Evolutionary conservation across 2,113 vertebrate genomes (phyloP).

Genomic region (Tonatia bakeri): DNA sequence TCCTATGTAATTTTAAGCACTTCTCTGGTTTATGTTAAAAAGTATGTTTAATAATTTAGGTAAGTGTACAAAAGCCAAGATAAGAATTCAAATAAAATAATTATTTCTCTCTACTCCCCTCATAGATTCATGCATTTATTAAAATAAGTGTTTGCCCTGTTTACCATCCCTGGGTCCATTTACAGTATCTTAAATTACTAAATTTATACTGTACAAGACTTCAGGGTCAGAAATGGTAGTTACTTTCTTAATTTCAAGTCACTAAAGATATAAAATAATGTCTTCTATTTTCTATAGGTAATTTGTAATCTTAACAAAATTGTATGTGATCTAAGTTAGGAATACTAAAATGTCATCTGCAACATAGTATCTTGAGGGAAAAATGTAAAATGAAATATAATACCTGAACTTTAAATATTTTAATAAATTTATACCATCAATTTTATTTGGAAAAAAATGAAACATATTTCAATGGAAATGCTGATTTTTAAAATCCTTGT

Average conservation of each 20-base stretch:
- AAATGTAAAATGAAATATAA: not conserved
- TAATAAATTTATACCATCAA: not conserved
- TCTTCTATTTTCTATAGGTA: not conserved
- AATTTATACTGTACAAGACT: not conserved
- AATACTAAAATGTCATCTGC: not conserved
- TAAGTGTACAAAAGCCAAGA: slow-evolving; percentile 12
- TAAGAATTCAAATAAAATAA: slow-evolving; percentile 47
- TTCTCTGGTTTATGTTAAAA: slow-evolving; percentile 41
- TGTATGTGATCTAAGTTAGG: not conserved
- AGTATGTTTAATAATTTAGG: slow-evolving; percentile 63
- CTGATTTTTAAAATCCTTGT: not conserved
- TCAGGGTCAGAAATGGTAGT: not conserved
- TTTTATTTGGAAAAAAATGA: not conserved
- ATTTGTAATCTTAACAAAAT: not conserved
- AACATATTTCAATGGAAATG: not conserved
- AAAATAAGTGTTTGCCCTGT: slow-evolving; percentile 41
- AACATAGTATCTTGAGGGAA: not conserved
- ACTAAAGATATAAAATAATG: not conserved
- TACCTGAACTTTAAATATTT: not conserved
- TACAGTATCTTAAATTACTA: not conserved
- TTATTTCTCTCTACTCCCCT: not conserved
- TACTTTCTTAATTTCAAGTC: not conserved
- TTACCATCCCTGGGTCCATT: not conserved
- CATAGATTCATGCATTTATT: slow-evolving; percentile 39
- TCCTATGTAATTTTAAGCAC: slow-evolving; percentile 54